Conservation (phyloP, 1,140 invertebrate species). For the Berghia stephanieae region DNA sequence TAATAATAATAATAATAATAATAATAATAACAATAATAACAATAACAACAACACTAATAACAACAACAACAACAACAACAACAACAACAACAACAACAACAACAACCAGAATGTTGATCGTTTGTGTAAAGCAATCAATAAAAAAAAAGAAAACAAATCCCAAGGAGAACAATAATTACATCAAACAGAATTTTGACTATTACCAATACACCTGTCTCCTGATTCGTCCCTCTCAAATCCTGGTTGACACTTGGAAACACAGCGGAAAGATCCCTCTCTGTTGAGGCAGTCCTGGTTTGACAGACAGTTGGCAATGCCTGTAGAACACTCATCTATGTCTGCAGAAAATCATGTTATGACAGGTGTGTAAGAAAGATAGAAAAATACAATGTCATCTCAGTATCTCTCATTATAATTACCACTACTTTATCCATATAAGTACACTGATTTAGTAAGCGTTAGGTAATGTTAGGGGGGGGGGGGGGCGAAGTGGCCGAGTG, state of each 20-base stretch:
- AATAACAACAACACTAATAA: background rate
- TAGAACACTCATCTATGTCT: constrained; percentile 67
- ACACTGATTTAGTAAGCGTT: background rate
- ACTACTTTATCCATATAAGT: background rate
- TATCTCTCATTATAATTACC: background rate
- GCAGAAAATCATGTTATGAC: constrained; percentile 21
- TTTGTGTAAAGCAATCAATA: background rate
- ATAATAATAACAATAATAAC: background rate
- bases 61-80: background rate
- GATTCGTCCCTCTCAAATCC: constrained; percentile 54
- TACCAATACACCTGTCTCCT: constrained; percentile 62
- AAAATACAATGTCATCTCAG: background rate
- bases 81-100: background rate
- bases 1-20: background rate
- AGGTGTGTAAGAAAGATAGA: background rate
- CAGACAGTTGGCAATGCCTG: constrained; percentile 50
- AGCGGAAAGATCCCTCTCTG: constrained; percentile 63
- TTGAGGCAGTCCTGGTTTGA: constrained; percentile 63
- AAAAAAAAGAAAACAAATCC: background rate
- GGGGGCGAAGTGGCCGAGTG: background rate
- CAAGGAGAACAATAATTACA: background rate
- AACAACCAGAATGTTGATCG: background rate
- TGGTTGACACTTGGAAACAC: constrained; percentile 55
- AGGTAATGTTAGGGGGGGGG: no score
- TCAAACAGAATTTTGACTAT: constrained; percentile 1